Percentiles rank a stretch among this genome's conserved stretches.
These are phyloP conservation scores for Drosophila kanekoi DNA, from an alignment of 2,888 invertebrate genomes.

Conservation along the genomic window DNA sequence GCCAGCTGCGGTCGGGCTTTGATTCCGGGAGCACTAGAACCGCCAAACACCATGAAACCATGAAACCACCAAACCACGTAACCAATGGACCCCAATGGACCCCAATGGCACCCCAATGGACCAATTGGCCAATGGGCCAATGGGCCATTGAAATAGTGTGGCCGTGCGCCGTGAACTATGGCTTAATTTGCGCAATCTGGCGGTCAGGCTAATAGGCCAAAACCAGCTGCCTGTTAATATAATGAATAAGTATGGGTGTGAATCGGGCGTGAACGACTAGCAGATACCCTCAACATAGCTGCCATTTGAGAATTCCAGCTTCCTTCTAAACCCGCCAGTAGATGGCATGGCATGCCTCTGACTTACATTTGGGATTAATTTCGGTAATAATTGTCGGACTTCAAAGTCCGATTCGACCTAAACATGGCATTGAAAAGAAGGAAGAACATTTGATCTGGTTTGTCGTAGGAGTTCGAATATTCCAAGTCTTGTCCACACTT, in stretches of 20 bases:
- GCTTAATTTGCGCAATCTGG: slow-evolving; percentile 40
- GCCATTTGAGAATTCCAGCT: too few relatives aligned
- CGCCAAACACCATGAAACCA: not conserved
- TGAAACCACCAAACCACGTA: not conserved
- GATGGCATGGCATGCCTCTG: too few relatives aligned
- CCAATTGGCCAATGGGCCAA: not conserved
- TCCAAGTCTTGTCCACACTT: too few relatives aligned
- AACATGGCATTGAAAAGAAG: too few relatives aligned
- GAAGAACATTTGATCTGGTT: too few relatives aligned
- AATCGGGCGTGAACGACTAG: not conserved
- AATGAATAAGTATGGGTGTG: not conserved
- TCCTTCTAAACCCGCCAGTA: too few relatives aligned
- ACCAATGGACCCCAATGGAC: slow-evolving; percentile 4
- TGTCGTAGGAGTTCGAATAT: too few relatives aligned
- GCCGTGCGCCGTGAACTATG: slow-evolving; percentile 21
- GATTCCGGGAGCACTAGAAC: not conserved
- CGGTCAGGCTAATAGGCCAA: slow-evolving; percentile 21
- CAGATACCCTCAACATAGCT: not conserved
- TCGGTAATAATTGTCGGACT: too few relatives aligned
- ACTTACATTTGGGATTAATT: too few relatives aligned
- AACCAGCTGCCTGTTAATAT: slow-evolving; percentile 9
- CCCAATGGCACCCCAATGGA: not conserved
- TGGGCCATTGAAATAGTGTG: slow-evolving; percentile 2
- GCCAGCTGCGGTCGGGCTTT: not conserved
- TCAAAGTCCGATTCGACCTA: too few relatives aligned